Percentiles rank a stretch among this genome's conserved stretches.
Evolutionary conservation across 2,797 vertebrate genomes (phyloP).

Genomic region (Silurus aristotelis): DNA sequence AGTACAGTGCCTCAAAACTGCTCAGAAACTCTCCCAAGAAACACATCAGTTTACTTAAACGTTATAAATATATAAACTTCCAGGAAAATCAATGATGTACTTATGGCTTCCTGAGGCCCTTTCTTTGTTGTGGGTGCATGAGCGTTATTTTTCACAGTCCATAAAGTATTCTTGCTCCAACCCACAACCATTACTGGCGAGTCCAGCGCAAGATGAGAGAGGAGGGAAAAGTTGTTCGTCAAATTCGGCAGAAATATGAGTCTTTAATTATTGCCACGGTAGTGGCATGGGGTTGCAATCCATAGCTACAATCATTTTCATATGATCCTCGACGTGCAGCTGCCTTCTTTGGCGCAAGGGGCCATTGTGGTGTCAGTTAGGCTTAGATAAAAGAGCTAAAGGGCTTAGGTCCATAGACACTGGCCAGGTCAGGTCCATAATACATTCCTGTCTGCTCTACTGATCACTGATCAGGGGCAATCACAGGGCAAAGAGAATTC

Average conservation of each 20-base stretch:
- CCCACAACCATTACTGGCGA: conserved; percentile 64
- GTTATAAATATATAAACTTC: conserved; percentile 58
- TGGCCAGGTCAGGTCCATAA: conserved; percentile 58
- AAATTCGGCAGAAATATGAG: conserved; percentile 74
- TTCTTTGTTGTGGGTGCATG: conserved; percentile 60
- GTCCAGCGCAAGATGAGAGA: conserved; percentile 40
- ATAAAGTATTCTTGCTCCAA: conserved; percentile 66
- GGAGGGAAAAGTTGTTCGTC: conserved; percentile 65
- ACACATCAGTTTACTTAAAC: conserved; percentile 41
- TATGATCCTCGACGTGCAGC: conserved; percentile 66
- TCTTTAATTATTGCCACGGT: conserved; percentile 78
- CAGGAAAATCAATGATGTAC: conserved; percentile 70
- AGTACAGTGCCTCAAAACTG: neutral
- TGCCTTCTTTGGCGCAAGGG: conserved; percentile 64
- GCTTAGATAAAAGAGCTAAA: conserved; percentile 71
- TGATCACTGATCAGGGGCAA: conserved; percentile 46
- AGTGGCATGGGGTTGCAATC: conserved; percentile 63
- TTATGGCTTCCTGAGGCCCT: conserved; percentile 72
- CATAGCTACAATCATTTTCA: conserved; percentile 62
- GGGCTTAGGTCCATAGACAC: conserved; percentile 61
- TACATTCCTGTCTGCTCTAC: conserved; percentile 54
- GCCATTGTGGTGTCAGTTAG: conserved; percentile 66
- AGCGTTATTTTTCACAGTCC: conserved; percentile 71
- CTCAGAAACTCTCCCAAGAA: conserved; percentile 36
- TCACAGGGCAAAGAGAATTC: conserved; percentile 36